Evolutionary conservation across 2,113 vertebrate genomes (phyloP), one percentile per base, ranked within the genome.

Genomic region (Pionites leucogaster): DNA sequence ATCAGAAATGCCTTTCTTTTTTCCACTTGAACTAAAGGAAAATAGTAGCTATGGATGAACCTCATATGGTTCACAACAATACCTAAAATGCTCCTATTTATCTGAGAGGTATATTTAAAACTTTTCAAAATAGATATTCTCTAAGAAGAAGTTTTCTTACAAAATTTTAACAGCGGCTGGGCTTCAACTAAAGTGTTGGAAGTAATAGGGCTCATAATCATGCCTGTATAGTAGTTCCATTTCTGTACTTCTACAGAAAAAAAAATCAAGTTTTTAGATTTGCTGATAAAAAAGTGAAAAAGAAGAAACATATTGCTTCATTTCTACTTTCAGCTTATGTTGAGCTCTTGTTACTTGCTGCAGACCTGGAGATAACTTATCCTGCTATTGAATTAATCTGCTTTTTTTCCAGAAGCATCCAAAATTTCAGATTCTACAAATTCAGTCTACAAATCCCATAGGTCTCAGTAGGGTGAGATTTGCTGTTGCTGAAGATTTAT

Each of bases 351-450:
- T 20, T 62, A 49, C 47, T 81, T 52, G 7, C 60, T 55, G 15
- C 22, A 47, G 4, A 52, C 55, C 8, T 49, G 20, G 13, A 82
- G 63, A 29, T 29, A 60, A 46, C 2, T 37, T 91, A 16, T 23
- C 33, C 17, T 63, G 78, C 33, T 44, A 11, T 4, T 44, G 29
- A 80, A 37, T 10, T 55, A 14, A 33, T 42, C 5, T 75, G 17
- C 8, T 80, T 75, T n/a, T 77, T 88, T 77, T 87, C 47, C 42
- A 50, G 20, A 96, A 82, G 8, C 44, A 70, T 82, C 39, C n/a
- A 72, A 91, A 96, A 89, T 69, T 77, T 57, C 33, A n/a, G 65
- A 79, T 76, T 70, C 6, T 77, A 53, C 33, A n/a, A 50, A 79
- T 78, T 68, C 6, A 3, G 28, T 88, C 47, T 83, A 67, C 22